Base-by-base conservation (phyloP, 1,140 invertebrate genomes). In the Triops longicaudatus region DNA sequence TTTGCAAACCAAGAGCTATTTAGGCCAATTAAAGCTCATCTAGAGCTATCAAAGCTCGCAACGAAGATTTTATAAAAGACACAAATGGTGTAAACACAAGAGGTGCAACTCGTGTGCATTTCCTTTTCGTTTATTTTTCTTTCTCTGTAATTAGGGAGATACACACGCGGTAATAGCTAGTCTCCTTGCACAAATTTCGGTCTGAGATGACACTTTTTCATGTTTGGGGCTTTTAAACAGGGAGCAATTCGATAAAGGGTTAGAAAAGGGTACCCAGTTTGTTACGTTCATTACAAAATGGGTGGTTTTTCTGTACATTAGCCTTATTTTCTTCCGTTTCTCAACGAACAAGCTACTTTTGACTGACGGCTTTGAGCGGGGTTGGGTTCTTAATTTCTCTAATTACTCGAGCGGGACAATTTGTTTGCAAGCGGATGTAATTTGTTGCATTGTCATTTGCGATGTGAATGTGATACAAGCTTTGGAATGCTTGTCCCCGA, bases 351-450 rank as follows among this genome's bases (percentile, higher is more conserved):
- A 37, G 50, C 50, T 22, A 63, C 50, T 63, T 63, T 63, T 63
- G 50, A 63, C n/a, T 63, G 50, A 63, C 50, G 50, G 50, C 50
- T 63, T 63, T 63, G 50, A 63, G 17, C 10, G 50, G 50, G 31
- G 50, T 22, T 63, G 50, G 50, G 50, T 63, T 63, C 50, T 63
- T 63, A 63, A 63, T 63, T 63, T 63, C 50, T 63, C 50, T 63
- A 63, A 63, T 63, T 63, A 63, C 50, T 63, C 50, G 50, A 63
- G 50, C 50, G 50, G 50, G 50, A 63, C 50, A 63, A 63, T 63
- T 63, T 63, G 50, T 63, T 63, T 63, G 50, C 50, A 63, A 63
- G 50, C 50, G 50, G 50, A 63, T 63, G 50, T 63, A 63, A 63
- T 63, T 63, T 63, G 50, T 63, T 63, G 50, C n/a, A 63, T 63